Percentiles rank a stretch among this genome's conserved stretches.
These are phyloP conservation scores for Hecatera dysodea DNA, from an alignment of 2,888 invertebrate genomes.

Conservation along the genomic window DNA sequence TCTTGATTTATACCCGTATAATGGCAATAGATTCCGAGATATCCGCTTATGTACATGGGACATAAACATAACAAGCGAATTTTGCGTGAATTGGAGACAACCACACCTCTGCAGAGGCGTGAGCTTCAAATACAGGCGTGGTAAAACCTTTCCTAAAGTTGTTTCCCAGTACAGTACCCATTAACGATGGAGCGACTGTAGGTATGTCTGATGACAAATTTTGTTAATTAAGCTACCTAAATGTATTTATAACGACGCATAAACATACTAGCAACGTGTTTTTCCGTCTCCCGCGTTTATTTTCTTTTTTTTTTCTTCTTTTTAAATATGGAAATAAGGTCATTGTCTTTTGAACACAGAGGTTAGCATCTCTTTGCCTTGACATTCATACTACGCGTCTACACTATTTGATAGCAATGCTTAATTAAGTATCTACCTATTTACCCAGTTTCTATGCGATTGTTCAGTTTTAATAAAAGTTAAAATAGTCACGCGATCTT, in stretches of 20 bases:
- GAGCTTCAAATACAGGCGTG: too few species aligned
- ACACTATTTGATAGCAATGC: not conserved
- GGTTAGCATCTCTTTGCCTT: slow-evolving; percentile 45
- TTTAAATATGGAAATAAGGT: slow-evolving; percentile 46
- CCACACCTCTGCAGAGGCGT: too few species aligned
- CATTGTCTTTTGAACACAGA: slow-evolving; percentile 53
- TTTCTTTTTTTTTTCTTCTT: not conserved
- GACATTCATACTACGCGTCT: slow-evolving; percentile 41
- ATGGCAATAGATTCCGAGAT: not conserved
- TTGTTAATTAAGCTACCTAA: not conserved
- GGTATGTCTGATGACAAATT: too few species aligned
- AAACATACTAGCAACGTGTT: not conserved
- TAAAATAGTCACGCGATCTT: not conserved
- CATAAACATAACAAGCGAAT: too few species aligned
- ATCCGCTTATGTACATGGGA: too few species aligned
- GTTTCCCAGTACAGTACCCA: too few species aligned
- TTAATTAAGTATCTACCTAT: slow-evolving; percentile 14
- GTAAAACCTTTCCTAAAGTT: too few species aligned
- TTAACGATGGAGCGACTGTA: too few species aligned
- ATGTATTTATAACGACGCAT: slow-evolving; percentile 3
- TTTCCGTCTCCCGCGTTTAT: slow-evolving; percentile 16
- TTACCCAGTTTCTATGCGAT: not conserved
- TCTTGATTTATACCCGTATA: not conserved
- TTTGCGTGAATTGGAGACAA: too few species aligned
- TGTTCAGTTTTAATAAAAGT: not conserved